These are phyloP conservation scores for Trochalopteron elliotii DNA, from an alignment of 2,113 vertebrate species.

Conservation along the genomic window DNA sequence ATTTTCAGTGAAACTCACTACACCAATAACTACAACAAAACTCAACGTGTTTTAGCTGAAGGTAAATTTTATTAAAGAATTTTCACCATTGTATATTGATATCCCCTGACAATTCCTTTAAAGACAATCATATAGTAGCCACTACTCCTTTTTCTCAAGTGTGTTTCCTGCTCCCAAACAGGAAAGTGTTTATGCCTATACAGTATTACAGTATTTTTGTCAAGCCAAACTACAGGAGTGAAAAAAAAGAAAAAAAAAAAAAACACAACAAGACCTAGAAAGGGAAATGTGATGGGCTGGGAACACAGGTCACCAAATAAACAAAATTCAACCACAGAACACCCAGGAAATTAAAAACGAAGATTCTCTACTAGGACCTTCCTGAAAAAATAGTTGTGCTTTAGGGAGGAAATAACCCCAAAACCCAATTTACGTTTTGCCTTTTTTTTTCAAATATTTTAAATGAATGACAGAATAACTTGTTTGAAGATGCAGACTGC, in stretches of 20 bases:
- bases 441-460: background rate
- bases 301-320: slow-evolving; percentile 9
- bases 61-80: background rate
- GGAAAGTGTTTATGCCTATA: background rate
- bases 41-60: background rate
- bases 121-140: background rate
- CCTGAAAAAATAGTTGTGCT: background rate
- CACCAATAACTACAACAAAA: background rate
- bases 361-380: background rate
- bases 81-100: background rate
- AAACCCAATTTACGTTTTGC: background rate
- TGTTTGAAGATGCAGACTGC: background rate
- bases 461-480: background rate
- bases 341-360: background rate
- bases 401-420: background rate
- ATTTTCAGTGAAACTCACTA: background rate
- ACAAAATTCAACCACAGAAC: slow-evolving; percentile 1
- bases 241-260: background rate
- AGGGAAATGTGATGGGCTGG: background rate
- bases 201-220: background rate
- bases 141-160: background rate
- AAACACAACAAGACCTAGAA: background rate
- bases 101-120: background rate
- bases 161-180: slow-evolving; percentile 9
- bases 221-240: background rate